Evolutionary conservation across 2,113 vertebrate genomes (phyloP), one percentile per base, ranked within the genome.

Genomic region (Tachuris rubrigastra): DNA sequence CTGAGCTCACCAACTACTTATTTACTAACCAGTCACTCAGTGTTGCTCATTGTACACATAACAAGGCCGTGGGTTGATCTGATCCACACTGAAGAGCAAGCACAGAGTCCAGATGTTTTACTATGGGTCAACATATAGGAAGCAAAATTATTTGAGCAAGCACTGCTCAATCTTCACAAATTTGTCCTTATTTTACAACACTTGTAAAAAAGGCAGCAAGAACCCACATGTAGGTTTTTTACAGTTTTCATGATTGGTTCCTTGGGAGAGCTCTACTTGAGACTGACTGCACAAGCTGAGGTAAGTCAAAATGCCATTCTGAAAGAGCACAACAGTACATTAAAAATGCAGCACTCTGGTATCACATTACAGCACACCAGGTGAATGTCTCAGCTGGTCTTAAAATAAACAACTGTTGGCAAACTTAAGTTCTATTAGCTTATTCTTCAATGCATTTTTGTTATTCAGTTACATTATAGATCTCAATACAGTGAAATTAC

Each of bases 331-430:
- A 90, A 49, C 41, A 76, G 41, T 17, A 2, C 77, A 95, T 96
- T 95, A 97, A 93, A 94, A 95, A 95, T 94, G 83, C 76, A 97
- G 72, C 35, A 89, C 59, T 76, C 49, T 47, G 59, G 90, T 97
- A 85, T 95, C 94, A 90, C 72, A 93, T 97, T 97, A 96, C 94
- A 11, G 67, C 75, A 92, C 79, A 73, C 25, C 59, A 77, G 83
- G 90, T 66, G 47, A 79, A 86, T 2, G 6, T 41, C 63, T 85
- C 55, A 74, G 75, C 39, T 50, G 90, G n/a, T 20, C 46, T 42
- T 80, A 30, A 93, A 58, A 92, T 73, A 91, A 95, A 71, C 50
- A 90, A 77, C 50, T 41, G 19, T 2, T 90, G 55, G 46, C 56
- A 90, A 96, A 80, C 46, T 59, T 27, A 76, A 33, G 25, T 41